Conservation (phyloP, 2,888 invertebrate genomes). For the Mimas tiliae region DNA sequence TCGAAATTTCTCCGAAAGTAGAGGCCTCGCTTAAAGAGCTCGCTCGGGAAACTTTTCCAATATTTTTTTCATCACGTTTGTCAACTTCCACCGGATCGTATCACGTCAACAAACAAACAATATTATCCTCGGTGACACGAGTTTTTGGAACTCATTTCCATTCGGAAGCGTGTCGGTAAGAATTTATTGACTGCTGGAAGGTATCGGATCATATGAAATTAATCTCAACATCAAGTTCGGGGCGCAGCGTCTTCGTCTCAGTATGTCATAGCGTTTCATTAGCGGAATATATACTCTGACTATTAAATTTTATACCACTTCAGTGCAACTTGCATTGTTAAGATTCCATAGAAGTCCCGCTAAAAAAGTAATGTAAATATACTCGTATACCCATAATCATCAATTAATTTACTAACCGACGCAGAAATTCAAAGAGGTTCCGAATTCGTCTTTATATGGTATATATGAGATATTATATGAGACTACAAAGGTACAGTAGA, state of each 20-base stretch:
- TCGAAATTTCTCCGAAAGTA: slow-evolving; percentile 43
- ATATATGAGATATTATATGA: too few relatives aligned
- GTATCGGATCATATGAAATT: slow-evolving; percentile 46
- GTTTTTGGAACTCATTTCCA: slow-evolving; percentile 72
- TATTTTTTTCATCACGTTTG: slow-evolving; percentile 78
- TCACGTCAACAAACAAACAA: slow-evolving; percentile 75
- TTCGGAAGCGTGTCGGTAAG: slow-evolving; percentile 57
- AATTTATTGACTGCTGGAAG: slow-evolving; percentile 60
- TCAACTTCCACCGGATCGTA: slow-evolving; percentile 62
- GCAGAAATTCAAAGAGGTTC: too few relatives aligned
- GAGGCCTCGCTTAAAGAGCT: slow-evolving; percentile 56
- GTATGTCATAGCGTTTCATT: not conserved
- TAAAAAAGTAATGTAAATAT: not conserved
- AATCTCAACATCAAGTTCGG: slow-evolving; percentile 44
- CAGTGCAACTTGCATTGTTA: not conserved
- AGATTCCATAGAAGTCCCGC: not conserved
- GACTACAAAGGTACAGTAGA: not conserved
- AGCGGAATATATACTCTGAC: not conserved
- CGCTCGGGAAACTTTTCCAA: slow-evolving; percentile 69
- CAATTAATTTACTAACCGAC: too few relatives aligned
- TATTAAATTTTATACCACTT: slow-evolving; percentile 31
- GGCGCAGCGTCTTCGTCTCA: slow-evolving; percentile 65
- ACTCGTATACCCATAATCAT: too few relatives aligned
- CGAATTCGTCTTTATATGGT: too few relatives aligned
- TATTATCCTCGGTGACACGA: slow-evolving; percentile 65